Conservation (phyloP, 2,797 vertebrate genomes). For the Chaunax sp. region DNA sequence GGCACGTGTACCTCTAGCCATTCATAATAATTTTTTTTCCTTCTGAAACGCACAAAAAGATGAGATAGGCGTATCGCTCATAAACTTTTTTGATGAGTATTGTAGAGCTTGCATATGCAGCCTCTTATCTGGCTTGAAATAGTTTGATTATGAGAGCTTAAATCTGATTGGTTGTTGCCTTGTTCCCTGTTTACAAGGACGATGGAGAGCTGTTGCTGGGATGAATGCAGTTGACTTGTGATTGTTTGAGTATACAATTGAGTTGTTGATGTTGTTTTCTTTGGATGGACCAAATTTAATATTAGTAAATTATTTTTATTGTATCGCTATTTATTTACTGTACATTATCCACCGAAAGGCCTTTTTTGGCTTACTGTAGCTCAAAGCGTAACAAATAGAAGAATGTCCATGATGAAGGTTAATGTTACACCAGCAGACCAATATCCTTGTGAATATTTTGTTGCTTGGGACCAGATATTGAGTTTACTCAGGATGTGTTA, state of each 20-base stretch:
- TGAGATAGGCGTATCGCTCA: constrained; percentile 2
- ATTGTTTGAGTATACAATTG: constrained; percentile 36
- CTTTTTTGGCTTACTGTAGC: constrained; percentile 47
- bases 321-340: constrained; percentile 46
- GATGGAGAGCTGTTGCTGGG: constrained; percentile 6
- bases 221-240: constrained; percentile 27
- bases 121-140: background rate
- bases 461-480: constrained; percentile 51
- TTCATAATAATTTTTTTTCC: constrained; percentile 1
- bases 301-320: constrained; percentile 43
- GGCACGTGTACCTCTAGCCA: constrained; percentile 23
- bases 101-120: background rate
- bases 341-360: constrained; percentile 20
- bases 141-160: constrained; percentile 5
- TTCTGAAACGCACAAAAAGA: constrained; percentile 12
- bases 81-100: constrained; percentile 21
- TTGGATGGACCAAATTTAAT: constrained; percentile 52
- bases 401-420: constrained; percentile 31
- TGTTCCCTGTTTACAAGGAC: constrained; percentile 34
- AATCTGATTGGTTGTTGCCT: constrained; percentile 36
- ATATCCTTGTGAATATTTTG: constrained; percentile 30
- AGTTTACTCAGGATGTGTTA: constrained; percentile 69
- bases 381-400: constrained; percentile 49
- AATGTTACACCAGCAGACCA: constrained; percentile 42
- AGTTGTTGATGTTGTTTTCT: constrained; percentile 44